Evolutionary conservation across 1,140 invertebrate species (phyloP).

Genomic region (Odontomachus brunneus): DNA sequence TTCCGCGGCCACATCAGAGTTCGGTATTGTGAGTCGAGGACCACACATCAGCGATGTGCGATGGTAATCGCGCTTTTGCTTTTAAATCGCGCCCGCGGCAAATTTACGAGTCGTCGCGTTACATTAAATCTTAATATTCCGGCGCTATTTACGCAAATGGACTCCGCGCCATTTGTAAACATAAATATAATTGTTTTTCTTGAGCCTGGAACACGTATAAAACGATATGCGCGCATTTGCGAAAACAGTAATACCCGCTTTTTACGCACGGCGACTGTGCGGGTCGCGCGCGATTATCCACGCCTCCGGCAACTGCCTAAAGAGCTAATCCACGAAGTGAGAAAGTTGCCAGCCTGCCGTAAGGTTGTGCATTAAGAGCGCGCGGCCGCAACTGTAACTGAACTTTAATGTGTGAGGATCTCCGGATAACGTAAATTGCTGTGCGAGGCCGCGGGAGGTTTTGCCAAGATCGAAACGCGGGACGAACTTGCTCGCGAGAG

Average conservation of each 20-base stretch:
- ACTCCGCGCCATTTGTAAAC: conserved; percentile 44
- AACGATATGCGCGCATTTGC: conserved; percentile 25
- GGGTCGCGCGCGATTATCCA: conserved; percentile 64
- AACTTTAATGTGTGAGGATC: conserved; percentile 65
- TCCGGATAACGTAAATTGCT: conserved; percentile 66
- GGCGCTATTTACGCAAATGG: conserved; percentile 56
- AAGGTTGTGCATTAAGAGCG: conserved; percentile 64
- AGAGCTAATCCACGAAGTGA: conserved; percentile 69
- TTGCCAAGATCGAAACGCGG: conserved; percentile 65
- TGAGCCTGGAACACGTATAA: conserved; percentile 24
- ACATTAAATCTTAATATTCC: conserved; percentile 46
- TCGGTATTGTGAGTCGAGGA: too few relatives aligned
- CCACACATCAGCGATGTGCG: too few relatives aligned
- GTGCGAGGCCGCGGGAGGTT: conserved; percentile 35
- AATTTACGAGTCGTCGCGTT: conserved; percentile 24
- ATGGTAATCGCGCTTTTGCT: not conserved
- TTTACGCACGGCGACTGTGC: conserved; percentile 11
- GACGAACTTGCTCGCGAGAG: conserved; percentile 59
- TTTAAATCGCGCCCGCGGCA: conserved; percentile 6
- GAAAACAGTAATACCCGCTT: conserved; percentile 32
- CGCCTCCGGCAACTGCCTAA: conserved; percentile 59
- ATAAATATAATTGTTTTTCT: conserved; percentile 43
- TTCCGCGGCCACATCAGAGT: too few relatives aligned
- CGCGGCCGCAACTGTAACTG: conserved; percentile 67
- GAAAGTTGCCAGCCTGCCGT: conserved; percentile 65